These are phyloP conservation scores for Ecliptopera silaceata DNA, from an alignment of 2,888 invertebrate genomes.

Conservation along the genomic window DNA sequence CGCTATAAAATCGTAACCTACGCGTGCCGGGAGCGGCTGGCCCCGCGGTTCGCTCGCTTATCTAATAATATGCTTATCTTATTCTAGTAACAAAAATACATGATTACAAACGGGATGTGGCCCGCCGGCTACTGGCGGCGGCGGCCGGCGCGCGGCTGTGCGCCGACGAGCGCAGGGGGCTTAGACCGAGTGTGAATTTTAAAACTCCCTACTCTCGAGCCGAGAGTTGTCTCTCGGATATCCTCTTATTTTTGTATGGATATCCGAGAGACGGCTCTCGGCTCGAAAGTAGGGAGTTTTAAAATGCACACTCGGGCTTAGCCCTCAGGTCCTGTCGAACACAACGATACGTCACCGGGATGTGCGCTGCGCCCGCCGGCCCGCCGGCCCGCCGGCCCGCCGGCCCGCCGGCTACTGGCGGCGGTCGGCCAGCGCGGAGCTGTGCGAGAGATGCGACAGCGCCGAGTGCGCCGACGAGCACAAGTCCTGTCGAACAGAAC, in stretches of 20 bases:
- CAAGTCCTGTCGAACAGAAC: constrained; percentile 53
- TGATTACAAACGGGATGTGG: constrained; percentile 20
- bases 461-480: constrained; percentile 81
- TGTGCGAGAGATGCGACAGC: constrained; percentile 78
- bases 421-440: constrained; percentile 55
- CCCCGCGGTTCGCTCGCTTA: not conserved
- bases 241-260: no score
- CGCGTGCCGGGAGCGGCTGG: no score
- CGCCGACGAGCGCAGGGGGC: no score
- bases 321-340: not conserved
- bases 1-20: constrained; percentile 24
- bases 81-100: constrained; percentile 30
- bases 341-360: constrained; percentile 2
- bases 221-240: no score
- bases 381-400: not conserved
- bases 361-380: not conserved
- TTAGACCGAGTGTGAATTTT: no score
- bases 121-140: not conserved
- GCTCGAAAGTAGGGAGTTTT: no score
- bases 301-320: constrained; percentile 22
- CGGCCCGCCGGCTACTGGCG: constrained; percentile 43
- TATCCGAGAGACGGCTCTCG: no score
- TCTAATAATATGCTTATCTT: constrained; percentile 23
- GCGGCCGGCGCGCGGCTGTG: constrained; percentile 7
- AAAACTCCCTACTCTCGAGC: no score